Base-by-base conservation (phyloP, 2,797 vertebrate genomes). In the Pantherophis vulpinus region DNA sequence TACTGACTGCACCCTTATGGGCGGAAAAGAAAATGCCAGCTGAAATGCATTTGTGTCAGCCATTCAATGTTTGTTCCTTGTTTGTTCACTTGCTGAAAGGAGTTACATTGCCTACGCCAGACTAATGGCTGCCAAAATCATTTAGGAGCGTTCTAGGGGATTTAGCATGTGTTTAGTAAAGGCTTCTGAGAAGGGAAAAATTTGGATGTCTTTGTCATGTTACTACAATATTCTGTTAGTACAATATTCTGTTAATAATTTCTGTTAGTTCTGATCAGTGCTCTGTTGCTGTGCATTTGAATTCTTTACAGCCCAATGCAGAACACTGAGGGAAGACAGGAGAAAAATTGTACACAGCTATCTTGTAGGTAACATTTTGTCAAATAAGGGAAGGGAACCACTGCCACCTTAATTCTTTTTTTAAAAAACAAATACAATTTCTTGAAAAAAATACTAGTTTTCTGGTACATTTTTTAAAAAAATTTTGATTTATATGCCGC, bases 21-120 rank as follows among this genome's bases (percentile, higher is more conserved):
- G 90, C 95, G 96, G 95, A 96, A 97, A 96, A 96, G 97, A 98
- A 98, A 98, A 96, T 95, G 96, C 97, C 97, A 97, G 97, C 97
- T 98, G 96, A 97, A 97, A 97, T 96, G 94, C 97, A 98, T 96
- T 97, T 97, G 97, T 97, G 97, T 97, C 95, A 90, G 96, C 97
- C 96, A 97, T 97, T 97, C 97, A 97, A 97, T 97, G 97, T 97
- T 96, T 97, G 97, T 97, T 96, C 96, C 96, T 97, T 98, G 97
- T 97, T 97, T 97, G 97, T 97, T 97, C 97, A 97, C 96, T 97
- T 96, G 96, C 96, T 97, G 97, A 97, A 98, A 97, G 96, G 97
- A 95, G 96, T 94, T 96, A 95, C 95, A 97, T 93, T 12, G 95
- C 96, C 97, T 96, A 95, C 94, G 95, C 96, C 89, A 94, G 95